Evolutionary conservation across 2,113 vertebrate species (phyloP).

Genomic region (Maccullochella peelii): DNA sequence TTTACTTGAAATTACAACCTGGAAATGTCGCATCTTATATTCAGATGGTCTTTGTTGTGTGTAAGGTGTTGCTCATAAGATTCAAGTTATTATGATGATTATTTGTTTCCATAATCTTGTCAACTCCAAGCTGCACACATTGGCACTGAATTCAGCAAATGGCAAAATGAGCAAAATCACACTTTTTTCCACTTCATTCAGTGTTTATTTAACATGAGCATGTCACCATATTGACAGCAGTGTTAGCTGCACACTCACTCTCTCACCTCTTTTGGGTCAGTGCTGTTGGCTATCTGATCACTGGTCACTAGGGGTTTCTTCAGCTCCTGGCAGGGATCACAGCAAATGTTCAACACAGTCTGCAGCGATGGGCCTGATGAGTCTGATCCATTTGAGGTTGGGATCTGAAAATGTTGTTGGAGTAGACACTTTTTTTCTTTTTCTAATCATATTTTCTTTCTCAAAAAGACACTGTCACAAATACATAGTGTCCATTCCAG

Average conservation of each 20-base stretch:
- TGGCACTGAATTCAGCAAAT: not conserved
- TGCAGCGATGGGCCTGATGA: constrained; percentile 29
- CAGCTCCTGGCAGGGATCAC: constrained; percentile 34
- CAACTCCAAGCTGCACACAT: not conserved
- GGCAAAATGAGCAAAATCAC: not conserved
- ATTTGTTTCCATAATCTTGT: not conserved
- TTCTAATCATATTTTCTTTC: not conserved
- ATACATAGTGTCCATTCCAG: constrained; percentile 10
- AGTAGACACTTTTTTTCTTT: not conserved
- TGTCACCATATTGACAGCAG: constrained; percentile 13
- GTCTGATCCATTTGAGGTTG: constrained; percentile 46
- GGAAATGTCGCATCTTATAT: not conserved
- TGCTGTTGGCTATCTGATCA: constrained; percentile 36
- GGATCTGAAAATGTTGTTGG: constrained; percentile 52
- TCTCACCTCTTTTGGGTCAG: constrained; percentile 59
- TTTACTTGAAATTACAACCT: not conserved
- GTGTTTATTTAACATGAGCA: not conserved
- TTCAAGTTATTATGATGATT: not conserved
- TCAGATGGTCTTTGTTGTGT: not conserved
- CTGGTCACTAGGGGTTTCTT: constrained; percentile 46
- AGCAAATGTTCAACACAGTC: constrained; percentile 38
- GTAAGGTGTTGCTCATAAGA: not conserved
- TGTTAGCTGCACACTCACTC: not conserved
- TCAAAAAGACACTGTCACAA: constrained; percentile 13
- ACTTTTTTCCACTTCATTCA: constrained; percentile 10